Conservation (phyloP, 2,113 vertebrate genomes). For the Turnix velox region DNA sequence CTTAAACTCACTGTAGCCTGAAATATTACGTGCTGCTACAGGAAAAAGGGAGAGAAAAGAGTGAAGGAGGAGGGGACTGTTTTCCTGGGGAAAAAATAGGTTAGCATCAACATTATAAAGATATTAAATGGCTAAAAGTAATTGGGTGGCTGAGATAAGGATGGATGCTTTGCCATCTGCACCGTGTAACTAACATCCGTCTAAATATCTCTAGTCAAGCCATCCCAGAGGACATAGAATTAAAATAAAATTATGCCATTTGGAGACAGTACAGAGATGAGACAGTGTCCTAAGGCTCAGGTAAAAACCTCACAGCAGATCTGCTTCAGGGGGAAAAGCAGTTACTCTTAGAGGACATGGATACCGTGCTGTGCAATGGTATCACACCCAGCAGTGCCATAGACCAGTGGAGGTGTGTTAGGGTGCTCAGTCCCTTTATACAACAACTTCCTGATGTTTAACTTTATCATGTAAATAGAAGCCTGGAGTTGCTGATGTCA, state of each 20-base stretch:
- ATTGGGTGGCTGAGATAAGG: constrained; percentile 50
- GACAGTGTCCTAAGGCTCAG: not conserved
- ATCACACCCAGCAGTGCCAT: not conserved
- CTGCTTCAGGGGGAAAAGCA: not conserved
- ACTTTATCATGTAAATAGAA: not conserved
- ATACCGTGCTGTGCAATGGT: rapidly evolving
- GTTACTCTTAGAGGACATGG: not conserved
- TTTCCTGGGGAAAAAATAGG: not conserved
- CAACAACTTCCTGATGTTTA: not conserved
- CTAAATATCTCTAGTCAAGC: constrained; percentile 35
- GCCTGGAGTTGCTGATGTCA: not conserved
- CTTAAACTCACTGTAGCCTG: not conserved
- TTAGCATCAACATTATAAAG: constrained; percentile 30
- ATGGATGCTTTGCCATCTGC: constrained; percentile 49
- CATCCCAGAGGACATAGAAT: constrained; percentile 42
- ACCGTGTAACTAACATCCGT: constrained; percentile 21
- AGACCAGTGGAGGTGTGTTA: not conserved
- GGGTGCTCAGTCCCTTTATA: not conserved
- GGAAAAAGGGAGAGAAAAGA: not conserved
- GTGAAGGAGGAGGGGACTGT: not conserved
- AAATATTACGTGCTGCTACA: not conserved
- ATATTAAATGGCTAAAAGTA: constrained; percentile 35
- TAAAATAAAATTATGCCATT: constrained; percentile 35
- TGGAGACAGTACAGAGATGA: not conserved
- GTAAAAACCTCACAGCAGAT: not conserved